Percentiles rank a stretch among this genome's conserved stretches.
phyloP scores from a whole-genome alignment of 2,797 vertebrate species.

The Thunnus albacares region DNA sequence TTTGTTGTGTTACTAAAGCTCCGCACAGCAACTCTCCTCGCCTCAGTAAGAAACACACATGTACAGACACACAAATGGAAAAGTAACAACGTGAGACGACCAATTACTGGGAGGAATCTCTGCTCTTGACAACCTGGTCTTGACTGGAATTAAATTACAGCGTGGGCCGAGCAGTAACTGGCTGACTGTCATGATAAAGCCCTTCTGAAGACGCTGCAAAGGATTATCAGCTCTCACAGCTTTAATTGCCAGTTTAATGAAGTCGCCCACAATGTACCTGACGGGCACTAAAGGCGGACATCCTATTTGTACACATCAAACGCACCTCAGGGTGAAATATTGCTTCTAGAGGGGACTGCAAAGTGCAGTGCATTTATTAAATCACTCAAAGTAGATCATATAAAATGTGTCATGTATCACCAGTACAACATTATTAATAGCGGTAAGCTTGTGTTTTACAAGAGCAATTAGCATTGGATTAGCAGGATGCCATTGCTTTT shows the following conservation, averaged over 20 bases:
- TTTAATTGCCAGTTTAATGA: constrained; percentile 75
- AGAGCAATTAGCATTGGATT: constrained; percentile 47
- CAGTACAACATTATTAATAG: background rate
- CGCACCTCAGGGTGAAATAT: constrained; percentile 26
- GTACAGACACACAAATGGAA: constrained; percentile 33
- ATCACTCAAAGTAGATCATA: constrained; percentile 21
- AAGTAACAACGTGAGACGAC: constrained; percentile 20
- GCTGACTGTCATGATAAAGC: constrained; percentile 48
- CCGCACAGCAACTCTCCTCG: constrained; percentile 1
- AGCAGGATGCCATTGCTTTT: constrained; percentile 3
- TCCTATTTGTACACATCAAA: constrained; percentile 53
- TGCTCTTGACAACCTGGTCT: constrained; percentile 53
- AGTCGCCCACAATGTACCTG: constrained; percentile 40
- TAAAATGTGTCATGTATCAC: constrained; percentile 22
- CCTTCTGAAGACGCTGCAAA: constrained; percentile 44
- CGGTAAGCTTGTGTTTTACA: constrained; percentile 22
- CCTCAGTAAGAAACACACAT: constrained; percentile 15
- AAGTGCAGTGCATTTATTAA: constrained; percentile 26
- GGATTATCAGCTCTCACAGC: constrained; percentile 60
- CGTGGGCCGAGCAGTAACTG: constrained; percentile 27
- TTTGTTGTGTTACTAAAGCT: background rate
- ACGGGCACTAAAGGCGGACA: constrained; percentile 26
- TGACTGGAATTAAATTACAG: constrained; percentile 58
- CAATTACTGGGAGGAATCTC: constrained; percentile 46
- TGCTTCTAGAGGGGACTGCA: background rate